Evolutionary conservation across 2,797 vertebrate species (phyloP).

Genomic region (Rhynchotus rufescens): DNA sequence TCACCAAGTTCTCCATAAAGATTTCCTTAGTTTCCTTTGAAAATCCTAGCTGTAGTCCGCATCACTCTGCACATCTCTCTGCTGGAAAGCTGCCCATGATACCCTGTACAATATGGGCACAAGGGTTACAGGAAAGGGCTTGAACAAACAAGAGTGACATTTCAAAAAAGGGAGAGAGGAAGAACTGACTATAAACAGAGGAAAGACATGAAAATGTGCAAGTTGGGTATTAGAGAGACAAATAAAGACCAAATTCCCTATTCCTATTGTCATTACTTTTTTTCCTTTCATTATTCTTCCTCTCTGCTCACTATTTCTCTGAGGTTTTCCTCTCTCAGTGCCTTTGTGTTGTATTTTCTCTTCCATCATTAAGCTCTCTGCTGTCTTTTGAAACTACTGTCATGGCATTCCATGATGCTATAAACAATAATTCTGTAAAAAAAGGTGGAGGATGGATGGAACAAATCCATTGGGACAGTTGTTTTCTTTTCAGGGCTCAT

Average conservation of each 20-base stretch:
- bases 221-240: background rate
- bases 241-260: background rate
- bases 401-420: background rate
- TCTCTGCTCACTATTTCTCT: background rate
- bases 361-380: background rate
- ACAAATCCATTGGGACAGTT: background rate
- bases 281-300: background rate
- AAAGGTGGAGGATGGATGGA: background rate
- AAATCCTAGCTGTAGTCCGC: background rate
- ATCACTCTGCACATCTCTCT: background rate
- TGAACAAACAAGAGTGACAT: background rate
- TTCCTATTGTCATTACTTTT: background rate
- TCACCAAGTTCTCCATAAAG: constrained; percentile 31
- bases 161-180: background rate
- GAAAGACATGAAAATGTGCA: background rate
- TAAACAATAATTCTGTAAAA: background rate
- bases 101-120: constrained; percentile 1
- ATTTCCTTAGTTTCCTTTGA: constrained; percentile 49
- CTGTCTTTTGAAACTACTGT: background rate
- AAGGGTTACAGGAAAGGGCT: background rate
- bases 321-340: background rate
- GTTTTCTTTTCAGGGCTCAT: background rate
- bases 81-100: background rate
- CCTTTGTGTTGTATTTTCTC: background rate
- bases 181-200: background rate